A percentile compares a stretch with the other conserved stretches of the same genome.
phyloP scores from a whole-genome alignment of 2,888 invertebrate genomes.

The Chymomyza amoena region DNA sequence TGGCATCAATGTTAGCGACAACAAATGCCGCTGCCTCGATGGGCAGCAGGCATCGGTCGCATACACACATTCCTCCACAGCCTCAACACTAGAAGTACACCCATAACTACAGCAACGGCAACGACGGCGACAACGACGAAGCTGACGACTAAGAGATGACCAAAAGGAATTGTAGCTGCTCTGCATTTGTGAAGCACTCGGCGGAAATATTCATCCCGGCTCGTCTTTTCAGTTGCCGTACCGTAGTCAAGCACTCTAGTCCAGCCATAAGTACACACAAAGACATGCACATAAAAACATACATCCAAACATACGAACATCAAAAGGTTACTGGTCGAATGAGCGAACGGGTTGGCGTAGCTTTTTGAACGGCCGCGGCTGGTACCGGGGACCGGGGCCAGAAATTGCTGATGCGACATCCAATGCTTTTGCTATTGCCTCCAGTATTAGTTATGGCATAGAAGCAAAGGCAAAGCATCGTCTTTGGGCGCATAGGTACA shows the following conservation, averaged over 20 bases:
- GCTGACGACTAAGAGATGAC: constrained; percentile 67
- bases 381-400: constrained; percentile 36
- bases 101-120: constrained; percentile 20
- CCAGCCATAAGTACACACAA: constrained; percentile 11
- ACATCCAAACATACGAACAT: constrained; percentile 47
- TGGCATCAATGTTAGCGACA: constrained; percentile 60
- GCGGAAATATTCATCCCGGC: constrained; percentile 70
- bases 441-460: constrained; percentile 63
- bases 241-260: constrained; percentile 31
- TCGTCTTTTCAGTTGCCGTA: constrained; percentile 56
- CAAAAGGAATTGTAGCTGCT: constrained; percentile 71
- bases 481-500: neutral
- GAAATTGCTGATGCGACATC: constrained; percentile 74
- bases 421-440: constrained; percentile 58
- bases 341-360: constrained; percentile 41
- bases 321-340: constrained; percentile 53
- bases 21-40: constrained; percentile 53
- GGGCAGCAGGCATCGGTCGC: constrained; percentile 36
- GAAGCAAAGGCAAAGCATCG: constrained; percentile 25
- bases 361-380: constrained; percentile 35
- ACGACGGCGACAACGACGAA: constrained; percentile 26
- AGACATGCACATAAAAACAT: constrained; percentile 20
- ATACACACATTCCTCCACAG: constrained; percentile 34
- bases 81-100: constrained; percentile 12
- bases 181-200: constrained; percentile 69